Base-by-base conservation (phyloP, 2,888 invertebrate genomes). In the Metallyticus violacea region DNA sequence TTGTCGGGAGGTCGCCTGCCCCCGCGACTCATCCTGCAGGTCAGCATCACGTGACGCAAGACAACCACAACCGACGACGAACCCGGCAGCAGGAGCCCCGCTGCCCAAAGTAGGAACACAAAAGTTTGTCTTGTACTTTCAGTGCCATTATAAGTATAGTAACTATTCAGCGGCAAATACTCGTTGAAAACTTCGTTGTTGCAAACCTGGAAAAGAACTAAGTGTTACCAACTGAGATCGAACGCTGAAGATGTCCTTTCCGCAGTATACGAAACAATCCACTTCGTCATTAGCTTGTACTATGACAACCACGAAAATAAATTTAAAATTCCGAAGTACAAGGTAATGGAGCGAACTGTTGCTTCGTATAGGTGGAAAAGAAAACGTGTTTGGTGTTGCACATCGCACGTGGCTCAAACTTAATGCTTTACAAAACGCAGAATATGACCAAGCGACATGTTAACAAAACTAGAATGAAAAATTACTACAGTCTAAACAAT, bases 171-270 rank as follows among this genome's bases (percentile, higher is more conserved):
- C 77, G n/a, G 77, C 28, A 83, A 83, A 62, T 78, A 62, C 27
- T 79, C 78, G 79, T 85, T 80, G 87, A 85, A 85, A 87, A 27
- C 26, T 86, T 87, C 87, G 87, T 87, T 87, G 87, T 87, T 82
- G 85, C 82, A 81, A 87, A 87, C 86, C 87, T 87, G 87, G 81
- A 62, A 85, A 87, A 26, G 85, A 87, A 87, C 15, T 6, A 77
- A 22, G 83, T 5, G 77, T 83, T 27, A 83, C 77, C 77, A 15
- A 77, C 76, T n/a, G n/a, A n/a, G n/a, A n/a, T n/a, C n/a, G n/a
- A n/a, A n/a, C n/a, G n/a, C n/a, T n/a, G n/a, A n/a, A n/a, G n/a
- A n/a, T n/a, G n/a, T n/a, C n/a, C n/a, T n/a, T n/a, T n/a, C n/a
- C n/a, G n/a, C n/a, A n/a, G 40, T 40, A 0, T 40, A 40, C 40